phyloP scores from a whole-genome alignment of 2,113 vertebrate genomes.

The Grammomys surdaster region DNA sequence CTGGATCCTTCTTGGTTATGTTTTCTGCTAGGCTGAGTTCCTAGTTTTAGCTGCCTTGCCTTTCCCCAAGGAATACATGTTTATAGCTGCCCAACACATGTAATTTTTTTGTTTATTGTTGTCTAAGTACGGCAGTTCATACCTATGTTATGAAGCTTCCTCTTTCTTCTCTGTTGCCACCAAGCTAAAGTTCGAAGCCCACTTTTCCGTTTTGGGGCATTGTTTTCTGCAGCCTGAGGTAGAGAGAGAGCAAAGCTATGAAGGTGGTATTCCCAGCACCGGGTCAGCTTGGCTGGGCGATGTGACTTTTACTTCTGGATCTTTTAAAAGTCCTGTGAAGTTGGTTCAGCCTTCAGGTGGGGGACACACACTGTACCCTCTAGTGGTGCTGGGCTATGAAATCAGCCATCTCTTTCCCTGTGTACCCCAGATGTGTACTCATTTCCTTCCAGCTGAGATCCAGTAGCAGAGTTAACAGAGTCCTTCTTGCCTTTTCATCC shows the following conservation, averaged over 20 bases:
- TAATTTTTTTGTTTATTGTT: background rate
- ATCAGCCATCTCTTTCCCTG: background rate
- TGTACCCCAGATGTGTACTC: background rate
- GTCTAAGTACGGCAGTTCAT: background rate
- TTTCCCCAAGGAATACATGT: background rate
- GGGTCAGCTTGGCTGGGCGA: no score
- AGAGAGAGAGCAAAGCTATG: accelerated
- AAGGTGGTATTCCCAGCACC: background rate
- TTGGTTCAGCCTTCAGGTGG: background rate
- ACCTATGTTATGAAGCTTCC: background rate
- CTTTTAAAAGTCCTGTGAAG: background rate
- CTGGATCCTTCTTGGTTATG: background rate
- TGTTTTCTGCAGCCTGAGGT: background rate
- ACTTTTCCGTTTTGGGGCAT: background rate
- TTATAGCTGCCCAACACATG: background rate
- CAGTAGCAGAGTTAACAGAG: background rate
- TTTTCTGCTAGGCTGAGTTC: background rate
- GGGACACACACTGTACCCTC: accelerated
- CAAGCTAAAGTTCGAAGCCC: background rate
- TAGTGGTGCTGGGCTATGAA: no score
- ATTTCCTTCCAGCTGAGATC: background rate
- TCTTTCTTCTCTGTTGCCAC: background rate
- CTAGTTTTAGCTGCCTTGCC: background rate
- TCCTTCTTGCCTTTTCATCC: background rate
- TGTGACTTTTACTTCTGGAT: background rate